Evolutionary conservation across 2,113 vertebrate genomes (phyloP), one percentile per base, ranked within the genome.

Genomic region (Mormyrus iriodes): DNA sequence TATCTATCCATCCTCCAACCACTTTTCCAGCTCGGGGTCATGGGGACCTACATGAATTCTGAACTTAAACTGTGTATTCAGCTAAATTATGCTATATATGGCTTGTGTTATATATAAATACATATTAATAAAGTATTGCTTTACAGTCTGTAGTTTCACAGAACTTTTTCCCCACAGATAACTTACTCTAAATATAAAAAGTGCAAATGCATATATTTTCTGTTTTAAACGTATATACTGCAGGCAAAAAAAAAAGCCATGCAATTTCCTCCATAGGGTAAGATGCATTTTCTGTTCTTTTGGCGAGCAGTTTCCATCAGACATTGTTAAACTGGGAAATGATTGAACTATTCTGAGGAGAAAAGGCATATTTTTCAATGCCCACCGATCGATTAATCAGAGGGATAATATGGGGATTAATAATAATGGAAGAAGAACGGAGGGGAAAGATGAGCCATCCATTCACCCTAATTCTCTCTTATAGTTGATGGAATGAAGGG

Each of bases 331-430:
- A 58, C 24, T 55, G n/a, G 12, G 86, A 69, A 89, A 52, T 69
- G 19, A 85, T 73, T 85, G 42, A 51, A 86, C 27, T 86, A 9
- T 89, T 86, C 83, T 46, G 85, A 27, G 53, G 61, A 83, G 52
- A 49, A 89, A 85, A 35, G 21, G 65, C 39, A 27, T 42, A 15
- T 65, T 55, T 84, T 89, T 46, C 82, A 69, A 31, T 86, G 86
- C 52, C 83, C 58, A 39, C 61, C 87, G 85, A 89, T 76, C 58
- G 69, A 27, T 44, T 89, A 85, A 73, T 89, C 89, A 87, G 48
- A 79, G 21, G 58, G 17, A 61, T 73, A 31, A 51, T 27, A 87
- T 87, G 79, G 55, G 61, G 52, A 65, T 82, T 85, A 27, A 46
- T 89, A 85, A 84, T 35, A 76, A 79, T 69, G 44, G 49, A 4